Conservation (phyloP, 2,797 vertebrate genomes). For the Cossypha heuglini region DNA sequence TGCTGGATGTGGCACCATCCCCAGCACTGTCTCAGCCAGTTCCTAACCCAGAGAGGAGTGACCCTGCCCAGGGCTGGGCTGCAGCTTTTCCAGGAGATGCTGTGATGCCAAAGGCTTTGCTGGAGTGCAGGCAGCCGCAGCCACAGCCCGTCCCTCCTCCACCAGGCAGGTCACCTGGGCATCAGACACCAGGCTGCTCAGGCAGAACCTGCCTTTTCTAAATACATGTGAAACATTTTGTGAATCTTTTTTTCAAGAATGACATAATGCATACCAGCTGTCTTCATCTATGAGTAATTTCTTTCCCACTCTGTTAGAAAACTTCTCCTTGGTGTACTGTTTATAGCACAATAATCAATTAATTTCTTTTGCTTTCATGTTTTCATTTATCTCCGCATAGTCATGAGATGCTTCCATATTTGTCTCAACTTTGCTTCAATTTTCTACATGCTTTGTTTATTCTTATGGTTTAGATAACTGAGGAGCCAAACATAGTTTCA, state of each 20-base stretch:
- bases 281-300: background rate
- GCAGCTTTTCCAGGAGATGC: background rate
- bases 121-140: background rate
- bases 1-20: background rate
- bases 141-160: background rate
- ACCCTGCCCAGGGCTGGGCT: background rate
- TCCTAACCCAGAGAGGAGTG: background rate
- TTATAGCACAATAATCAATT: background rate
- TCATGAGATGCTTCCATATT: background rate
- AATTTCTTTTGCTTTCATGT: background rate
- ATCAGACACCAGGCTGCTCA: no score
- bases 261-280: fast-evolving
- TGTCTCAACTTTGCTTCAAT: background rate
- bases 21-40: background rate
- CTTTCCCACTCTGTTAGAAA: background rate
- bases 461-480: background rate
- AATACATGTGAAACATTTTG: background rate
- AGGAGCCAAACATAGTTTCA: fast-evolving
- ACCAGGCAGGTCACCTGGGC: background rate
- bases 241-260: background rate
- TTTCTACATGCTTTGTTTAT: background rate
- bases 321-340: background rate
- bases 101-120: fast-evolving
- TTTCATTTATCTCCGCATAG: background rate
- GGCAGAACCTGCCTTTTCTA: background rate